A percentile compares a stretch with the other conserved stretches of the same genome.
Conservation (phyloP, 2,888 invertebrate genomes). For the Iphiclides podalirius region DNA sequence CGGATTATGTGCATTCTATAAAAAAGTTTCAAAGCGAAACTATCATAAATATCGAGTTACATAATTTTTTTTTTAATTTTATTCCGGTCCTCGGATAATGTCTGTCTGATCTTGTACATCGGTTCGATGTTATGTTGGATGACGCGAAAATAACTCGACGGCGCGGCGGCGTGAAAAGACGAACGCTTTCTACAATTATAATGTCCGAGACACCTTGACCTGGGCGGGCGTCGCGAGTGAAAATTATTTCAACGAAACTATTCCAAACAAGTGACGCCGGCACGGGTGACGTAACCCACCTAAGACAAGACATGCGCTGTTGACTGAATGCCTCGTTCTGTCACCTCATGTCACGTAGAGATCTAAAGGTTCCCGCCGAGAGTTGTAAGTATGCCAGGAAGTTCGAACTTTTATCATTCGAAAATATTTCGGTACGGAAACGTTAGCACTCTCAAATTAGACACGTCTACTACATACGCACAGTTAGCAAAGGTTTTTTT, state of each 20-base stretch:
- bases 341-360: conserved; percentile 38
- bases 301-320: conserved; percentile 18
- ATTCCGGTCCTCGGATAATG: neutral
- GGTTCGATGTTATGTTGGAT: too few relatives aligned
- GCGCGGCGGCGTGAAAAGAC: neutral
- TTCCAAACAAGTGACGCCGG: conserved; percentile 53
- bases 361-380: conserved; percentile 31
- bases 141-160: too few relatives aligned
- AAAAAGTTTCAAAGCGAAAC: conserved; percentile 12
- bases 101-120: too few relatives aligned
- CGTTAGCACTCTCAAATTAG: conserved; percentile 30
- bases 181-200: conserved; percentile 7
- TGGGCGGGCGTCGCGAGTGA: conserved; percentile 49
- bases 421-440: conserved; percentile 30
- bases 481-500: neutral
- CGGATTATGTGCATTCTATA: conserved; percentile 10
- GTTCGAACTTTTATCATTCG: conserved; percentile 28
- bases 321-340: conserved; percentile 36
- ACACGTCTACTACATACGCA: conserved; percentile 27
- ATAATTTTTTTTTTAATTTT: conserved; percentile 12
- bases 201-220: conserved; percentile 54
- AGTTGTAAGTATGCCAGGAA: conserved; percentile 36
- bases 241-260: conserved; percentile 52
- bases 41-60: conserved; percentile 21
- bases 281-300: conserved; percentile 50